Conservation (phyloP, 2,113 vertebrate genomes). For the Myotis brandtii region DNA sequence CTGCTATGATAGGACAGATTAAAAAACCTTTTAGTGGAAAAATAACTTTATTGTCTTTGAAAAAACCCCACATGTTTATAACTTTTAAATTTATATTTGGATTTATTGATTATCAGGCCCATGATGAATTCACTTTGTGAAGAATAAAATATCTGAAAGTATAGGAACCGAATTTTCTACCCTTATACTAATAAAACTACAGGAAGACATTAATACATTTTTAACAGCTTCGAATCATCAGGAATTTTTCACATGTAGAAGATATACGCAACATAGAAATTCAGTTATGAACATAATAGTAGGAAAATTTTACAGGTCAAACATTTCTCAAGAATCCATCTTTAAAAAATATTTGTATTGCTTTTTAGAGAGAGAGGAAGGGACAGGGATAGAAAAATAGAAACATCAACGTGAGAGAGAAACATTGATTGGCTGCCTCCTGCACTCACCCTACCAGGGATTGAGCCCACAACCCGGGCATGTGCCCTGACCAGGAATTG, state of each 20-base stretch:
- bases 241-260: neutral
- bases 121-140: neutral
- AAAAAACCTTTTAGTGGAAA: neutral
- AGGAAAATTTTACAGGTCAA: conserved; percentile 24
- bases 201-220: neutral
- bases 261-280: neutral
- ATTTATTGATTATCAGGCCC: conserved; percentile 49
- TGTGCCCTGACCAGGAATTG: too few relatives aligned
- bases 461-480: too few relatives aligned
- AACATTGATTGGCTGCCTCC: too few relatives aligned
- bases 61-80: conserved; percentile 20
- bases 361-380: too few relatives aligned
- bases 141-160: neutral
- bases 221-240: neutral
- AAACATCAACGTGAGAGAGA: too few relatives aligned
- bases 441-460: too few relatives aligned
- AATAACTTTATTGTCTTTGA: neutral
- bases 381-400: too few relatives aligned
- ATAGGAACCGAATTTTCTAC: conserved; percentile 10
- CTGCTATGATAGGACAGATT: neutral
- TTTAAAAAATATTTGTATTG: too few relatives aligned
- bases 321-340: neutral
- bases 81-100: conserved; percentile 24
- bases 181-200: neutral
- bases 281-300: neutral